Evolutionary conservation across 2,888 invertebrate species (phyloP), one percentile per base, ranked within the genome.

Genomic region (Thalpophila matura): DNA sequence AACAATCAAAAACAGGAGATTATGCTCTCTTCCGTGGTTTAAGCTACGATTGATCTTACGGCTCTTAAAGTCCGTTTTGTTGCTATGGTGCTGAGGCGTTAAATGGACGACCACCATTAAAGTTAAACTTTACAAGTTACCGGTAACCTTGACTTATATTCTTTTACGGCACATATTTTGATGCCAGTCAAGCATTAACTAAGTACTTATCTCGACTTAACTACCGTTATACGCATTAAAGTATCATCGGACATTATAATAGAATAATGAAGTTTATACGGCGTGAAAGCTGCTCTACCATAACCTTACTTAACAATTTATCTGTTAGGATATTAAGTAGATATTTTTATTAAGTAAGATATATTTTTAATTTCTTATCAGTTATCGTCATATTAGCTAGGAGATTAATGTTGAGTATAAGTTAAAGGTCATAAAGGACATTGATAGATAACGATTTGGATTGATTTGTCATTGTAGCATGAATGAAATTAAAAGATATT

Each of bases 281-380:
- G 51, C 59, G 63, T 51, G 54, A 60, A 50, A 57, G 74, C 54
- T 54, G 40, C 16, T 53, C 59, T n/a, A 27, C 59, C 69, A 47
- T 58, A 59, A 76, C 70, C 77, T 79, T 47, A 49, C 73, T 50
- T 50, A 76, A 77, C 47, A 35, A 54, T 40, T 54, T 64, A 64
- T 43, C 29, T 64, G 47, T 67, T 59, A 46, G 45, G 33, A 45
- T 53, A 53, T 31, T 40, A 29, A 27, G 14, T 37, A 12, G 12
- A 53, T 18, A 40, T n/a, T n/a, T n/a, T n/a, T n/a, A n/a, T n/a
- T 55, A 18, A 59, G 33, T 35, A 29, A 18, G 1, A 3, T 22
- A 22, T 7, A 9, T 47, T 9, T 46, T 18, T 59, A 9, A 22
- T 12, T 59, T 1, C 5, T 26, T 55, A 35, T 26, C 18, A 20